Evolutionary conservation across 1,140 invertebrate genomes (phyloP).

Genomic region (Drosophila yakuba): DNA sequence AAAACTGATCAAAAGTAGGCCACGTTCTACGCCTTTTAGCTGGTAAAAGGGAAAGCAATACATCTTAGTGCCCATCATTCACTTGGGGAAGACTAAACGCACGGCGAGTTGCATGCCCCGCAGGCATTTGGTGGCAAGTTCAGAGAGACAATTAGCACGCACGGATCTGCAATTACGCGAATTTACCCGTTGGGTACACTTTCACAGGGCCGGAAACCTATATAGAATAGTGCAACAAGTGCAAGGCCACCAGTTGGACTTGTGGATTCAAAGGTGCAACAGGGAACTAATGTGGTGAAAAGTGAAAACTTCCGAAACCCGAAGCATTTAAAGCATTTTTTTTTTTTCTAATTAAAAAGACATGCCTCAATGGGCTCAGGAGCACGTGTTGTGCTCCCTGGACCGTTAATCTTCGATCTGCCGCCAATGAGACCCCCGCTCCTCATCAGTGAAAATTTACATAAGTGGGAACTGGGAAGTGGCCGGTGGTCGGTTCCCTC

Average conservation of each 20-base stretch:
- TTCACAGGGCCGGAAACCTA: slow-evolving; percentile 52
- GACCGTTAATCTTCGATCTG: slow-evolving; percentile 35
- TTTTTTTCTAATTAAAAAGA: slow-evolving; percentile 47
- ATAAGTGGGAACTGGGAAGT: slow-evolving; percentile 37
- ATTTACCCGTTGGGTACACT: slow-evolving; percentile 66
- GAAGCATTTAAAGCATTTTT: background rate
- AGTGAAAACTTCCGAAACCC: slow-evolving; percentile 50
- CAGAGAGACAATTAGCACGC: slow-evolving; percentile 57
- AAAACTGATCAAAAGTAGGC: slow-evolving; percentile 42
- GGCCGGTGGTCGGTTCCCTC: slow-evolving; percentile 20
- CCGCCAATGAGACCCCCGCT: slow-evolving; percentile 7
- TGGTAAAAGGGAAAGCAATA: slow-evolving; percentile 6
- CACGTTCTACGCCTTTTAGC: background rate
- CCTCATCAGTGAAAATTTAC: slow-evolving; percentile 22
- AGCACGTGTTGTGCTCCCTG: slow-evolving; percentile 23
- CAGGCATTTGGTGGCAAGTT: slow-evolving; percentile 37
- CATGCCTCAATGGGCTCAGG: slow-evolving; percentile 25
- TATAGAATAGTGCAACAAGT: slow-evolving; percentile 66
- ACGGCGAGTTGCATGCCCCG: slow-evolving; percentile 8
- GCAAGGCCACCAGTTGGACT: slow-evolving; percentile 53
- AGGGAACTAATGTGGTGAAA: slow-evolving; percentile 31
- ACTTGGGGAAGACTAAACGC: slow-evolving; percentile 18
- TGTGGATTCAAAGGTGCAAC: slow-evolving; percentile 41
- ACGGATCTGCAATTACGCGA: slow-evolving; percentile 60
- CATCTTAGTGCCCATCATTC: background rate